Evolutionary conservation across 2,888 invertebrate genomes (phyloP).

Genomic region (Therioaphis trifolii): DNA sequence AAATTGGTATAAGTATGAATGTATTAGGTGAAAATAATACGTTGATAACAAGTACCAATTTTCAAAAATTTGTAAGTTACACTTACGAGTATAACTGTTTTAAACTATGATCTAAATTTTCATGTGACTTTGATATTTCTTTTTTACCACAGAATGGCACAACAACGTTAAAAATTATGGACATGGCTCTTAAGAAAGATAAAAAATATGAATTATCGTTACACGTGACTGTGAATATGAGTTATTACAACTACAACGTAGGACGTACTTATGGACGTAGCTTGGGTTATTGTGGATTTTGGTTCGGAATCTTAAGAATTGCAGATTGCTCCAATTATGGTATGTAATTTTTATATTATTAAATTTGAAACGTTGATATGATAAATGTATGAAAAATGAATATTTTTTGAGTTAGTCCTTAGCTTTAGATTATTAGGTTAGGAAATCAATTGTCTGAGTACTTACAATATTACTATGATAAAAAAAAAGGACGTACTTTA

Average conservation of each 20-base stretch:
- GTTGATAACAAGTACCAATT: no score
- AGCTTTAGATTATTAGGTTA: no score
- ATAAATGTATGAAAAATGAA: no score
- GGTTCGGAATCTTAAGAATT: constrained; percentile 10
- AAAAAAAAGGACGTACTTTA: no score
- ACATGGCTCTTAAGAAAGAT: background rate
- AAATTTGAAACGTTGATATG: no score
- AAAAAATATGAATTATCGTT: background rate
- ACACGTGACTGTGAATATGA: background rate
- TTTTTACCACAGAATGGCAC: background rate
- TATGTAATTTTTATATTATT: background rate
- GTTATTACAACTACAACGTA: background rate
- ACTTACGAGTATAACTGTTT: background rate
- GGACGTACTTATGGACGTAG: background rate
- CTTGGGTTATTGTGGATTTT: background rate
- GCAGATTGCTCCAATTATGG: constrained; percentile 11
- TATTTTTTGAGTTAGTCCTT: no score
- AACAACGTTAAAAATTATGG: background rate
- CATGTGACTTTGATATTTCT: background rate
- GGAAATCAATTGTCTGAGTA: no score
- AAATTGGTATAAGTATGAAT: no score
- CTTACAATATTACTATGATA: no score
- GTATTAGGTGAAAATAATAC: no score
- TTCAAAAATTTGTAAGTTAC: no score
- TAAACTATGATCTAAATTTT: background rate